Conservation (phyloP, 2,797 vertebrate species). For the Stomatorhinus walkeri region DNA sequence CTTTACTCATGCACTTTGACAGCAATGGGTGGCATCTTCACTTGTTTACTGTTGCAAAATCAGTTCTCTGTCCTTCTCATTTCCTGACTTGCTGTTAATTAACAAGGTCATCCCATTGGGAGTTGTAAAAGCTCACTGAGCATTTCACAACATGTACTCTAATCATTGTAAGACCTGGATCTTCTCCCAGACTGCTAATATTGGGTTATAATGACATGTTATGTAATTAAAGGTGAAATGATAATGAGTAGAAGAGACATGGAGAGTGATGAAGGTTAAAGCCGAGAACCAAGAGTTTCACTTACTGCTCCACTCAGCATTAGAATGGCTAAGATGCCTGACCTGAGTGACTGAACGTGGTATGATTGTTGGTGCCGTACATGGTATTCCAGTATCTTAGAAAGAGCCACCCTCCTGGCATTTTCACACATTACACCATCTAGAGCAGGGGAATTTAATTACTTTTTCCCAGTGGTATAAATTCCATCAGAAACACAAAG, state of each 20-base stretch:
- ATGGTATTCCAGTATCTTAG: not conserved
- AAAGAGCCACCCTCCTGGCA: not conserved
- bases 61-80: not conserved
- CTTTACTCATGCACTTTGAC: not conserved
- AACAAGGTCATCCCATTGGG: not conserved
- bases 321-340: not conserved
- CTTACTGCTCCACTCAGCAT: not conserved
- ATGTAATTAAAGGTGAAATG: not conserved
- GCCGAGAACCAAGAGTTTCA: not conserved
- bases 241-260: not conserved
- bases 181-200: not conserved
- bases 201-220: not conserved
- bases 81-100: not conserved
- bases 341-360: not conserved
- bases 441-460: not conserved
- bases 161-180: not conserved
- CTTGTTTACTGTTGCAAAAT: constrained; percentile 4
- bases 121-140: not conserved
- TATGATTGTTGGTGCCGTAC: not conserved
- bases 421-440: not conserved
- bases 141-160: not conserved
- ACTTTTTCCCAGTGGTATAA: not conserved
- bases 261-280: not conserved
- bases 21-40: not conserved
- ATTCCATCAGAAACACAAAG: not conserved